phyloP scores from a whole-genome alignment of 2,113 vertebrate species.

The Tragulus kanchil region DNA sequence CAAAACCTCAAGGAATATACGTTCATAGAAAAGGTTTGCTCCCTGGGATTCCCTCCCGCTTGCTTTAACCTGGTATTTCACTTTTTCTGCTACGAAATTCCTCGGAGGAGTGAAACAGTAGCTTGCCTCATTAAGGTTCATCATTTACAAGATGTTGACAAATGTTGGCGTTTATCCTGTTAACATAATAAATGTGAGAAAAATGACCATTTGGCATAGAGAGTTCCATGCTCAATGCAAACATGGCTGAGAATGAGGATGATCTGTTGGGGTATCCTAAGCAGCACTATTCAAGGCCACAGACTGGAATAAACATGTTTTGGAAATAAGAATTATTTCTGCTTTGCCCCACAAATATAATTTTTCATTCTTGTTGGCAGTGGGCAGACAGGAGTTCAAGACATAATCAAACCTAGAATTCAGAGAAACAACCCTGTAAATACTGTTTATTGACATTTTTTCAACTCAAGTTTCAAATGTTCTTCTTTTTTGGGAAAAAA shows the following conservation, averaged over 20 bases:
- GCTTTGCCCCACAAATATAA: slow-evolving; percentile 47
- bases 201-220: slow-evolving; percentile 91
- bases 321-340: slow-evolving; percentile 73
- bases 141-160: slow-evolving; percentile 92
- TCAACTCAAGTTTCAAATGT: not conserved
- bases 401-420: slow-evolving; percentile 33
- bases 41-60: slow-evolving; percentile 86
- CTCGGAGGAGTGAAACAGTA: slow-evolving; percentile 89
- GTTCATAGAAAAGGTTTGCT: slow-evolving; percentile 84
- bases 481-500: slow-evolving; percentile 35
- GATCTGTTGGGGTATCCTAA: slow-evolving; percentile 64
- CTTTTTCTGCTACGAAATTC: slow-evolving; percentile 89
- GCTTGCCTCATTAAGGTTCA: slow-evolving; percentile 91
- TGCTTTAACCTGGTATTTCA: slow-evolving; percentile 89
- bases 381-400: not conserved
- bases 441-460: slow-evolving; percentile 43
- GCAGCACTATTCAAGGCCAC: slow-evolving; percentile 61
- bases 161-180: slow-evolving; percentile 91
- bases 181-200: slow-evolving; percentile 91
- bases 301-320: slow-evolving; percentile 70
- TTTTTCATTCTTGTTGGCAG: slow-evolving; percentile 32
- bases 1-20: slow-evolving; percentile 88
- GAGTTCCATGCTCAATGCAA: slow-evolving; percentile 79
- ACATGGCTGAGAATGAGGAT: slow-evolving; percentile 66
- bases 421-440: not conserved